phyloP scores from a whole-genome alignment of 2,888 invertebrate genomes.

The Hypercompe scribonia region DNA sequence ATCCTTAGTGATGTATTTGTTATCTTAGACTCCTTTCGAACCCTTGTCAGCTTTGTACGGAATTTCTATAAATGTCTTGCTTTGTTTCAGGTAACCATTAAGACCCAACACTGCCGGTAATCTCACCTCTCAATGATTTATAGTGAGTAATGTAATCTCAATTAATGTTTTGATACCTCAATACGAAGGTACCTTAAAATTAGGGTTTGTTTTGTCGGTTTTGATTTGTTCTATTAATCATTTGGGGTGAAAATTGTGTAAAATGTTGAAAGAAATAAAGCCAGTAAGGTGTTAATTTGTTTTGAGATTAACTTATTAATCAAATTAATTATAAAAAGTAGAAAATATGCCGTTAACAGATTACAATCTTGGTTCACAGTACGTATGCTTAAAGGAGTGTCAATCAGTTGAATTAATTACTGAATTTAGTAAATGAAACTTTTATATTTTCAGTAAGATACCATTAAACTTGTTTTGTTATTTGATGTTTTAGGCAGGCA shows the following conservation, averaged over 20 bases:
- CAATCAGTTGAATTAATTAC: background rate
- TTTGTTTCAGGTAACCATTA: constrained; percentile 50
- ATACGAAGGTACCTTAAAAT: background rate
- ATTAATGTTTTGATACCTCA: constrained; percentile 29
- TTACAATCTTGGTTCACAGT: no score
- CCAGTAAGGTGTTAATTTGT: background rate
- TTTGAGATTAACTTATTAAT: background rate
- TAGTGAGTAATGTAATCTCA: constrained; percentile 46
- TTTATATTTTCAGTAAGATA: background rate
- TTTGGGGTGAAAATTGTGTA: background rate
- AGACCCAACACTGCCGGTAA: constrained; percentile 22
- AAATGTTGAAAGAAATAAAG: background rate
- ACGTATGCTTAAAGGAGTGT: no score
- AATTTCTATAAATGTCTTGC: constrained; percentile 36
- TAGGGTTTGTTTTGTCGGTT: constrained; percentile 3
- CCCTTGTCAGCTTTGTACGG: background rate
- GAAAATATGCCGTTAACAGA: background rate
- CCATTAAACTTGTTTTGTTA: background rate
- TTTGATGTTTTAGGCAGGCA: background rate
- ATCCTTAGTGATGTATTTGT: constrained; percentile 11
- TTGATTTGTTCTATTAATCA: background rate
- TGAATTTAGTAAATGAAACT: background rate
- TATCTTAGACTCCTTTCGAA: background rate
- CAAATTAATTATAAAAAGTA: background rate
- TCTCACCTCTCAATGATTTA: constrained; percentile 40